A percentile compares a stretch with the other conserved stretches of the same genome.
Evolutionary conservation across 2,797 vertebrate species (phyloP).

Genomic region (Chromobotia macracanthus): DNA sequence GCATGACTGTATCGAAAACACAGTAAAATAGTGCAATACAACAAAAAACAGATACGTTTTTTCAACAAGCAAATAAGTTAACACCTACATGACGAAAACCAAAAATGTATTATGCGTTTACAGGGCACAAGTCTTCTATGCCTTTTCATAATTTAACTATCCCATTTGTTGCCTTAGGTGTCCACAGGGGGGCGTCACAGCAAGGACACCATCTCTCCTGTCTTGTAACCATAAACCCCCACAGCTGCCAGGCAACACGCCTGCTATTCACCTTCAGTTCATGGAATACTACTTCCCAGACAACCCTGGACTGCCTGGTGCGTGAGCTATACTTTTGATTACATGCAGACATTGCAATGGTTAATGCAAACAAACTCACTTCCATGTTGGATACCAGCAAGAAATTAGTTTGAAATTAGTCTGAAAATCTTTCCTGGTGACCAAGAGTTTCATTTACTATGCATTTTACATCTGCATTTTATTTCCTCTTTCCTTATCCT

Average conservation of each 20-base stretch:
- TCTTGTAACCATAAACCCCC: constrained; percentile 88
- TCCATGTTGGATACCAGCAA: neutral
- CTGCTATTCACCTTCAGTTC: constrained; percentile 93
- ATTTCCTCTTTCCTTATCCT: neutral
- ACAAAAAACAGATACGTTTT: too few relatives aligned
- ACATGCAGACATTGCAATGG: neutral
- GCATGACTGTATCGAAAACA: too few relatives aligned
- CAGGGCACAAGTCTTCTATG: neutral
- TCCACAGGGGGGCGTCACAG: constrained; percentile 89
- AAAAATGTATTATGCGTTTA: too few relatives aligned
- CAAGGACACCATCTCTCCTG: constrained; percentile 89
- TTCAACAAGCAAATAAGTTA: too few relatives aligned
- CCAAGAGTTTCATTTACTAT: too few relatives aligned
- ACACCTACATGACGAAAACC: too few relatives aligned
- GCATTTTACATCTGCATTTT: neutral
- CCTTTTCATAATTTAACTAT: neutral
- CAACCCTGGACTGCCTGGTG: constrained; percentile 84
- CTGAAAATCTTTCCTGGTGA: neutral
- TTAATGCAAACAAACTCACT: neutral
- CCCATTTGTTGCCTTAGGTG: constrained; percentile 75
- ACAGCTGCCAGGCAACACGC: constrained; percentile 80
- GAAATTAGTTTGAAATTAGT: neutral
- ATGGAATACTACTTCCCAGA: constrained; percentile 96
- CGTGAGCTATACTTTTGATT: neutral
- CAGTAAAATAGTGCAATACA: too few relatives aligned